phyloP scores from a whole-genome alignment of 2,888 invertebrate genomes.

The Plebejus anna region DNA sequence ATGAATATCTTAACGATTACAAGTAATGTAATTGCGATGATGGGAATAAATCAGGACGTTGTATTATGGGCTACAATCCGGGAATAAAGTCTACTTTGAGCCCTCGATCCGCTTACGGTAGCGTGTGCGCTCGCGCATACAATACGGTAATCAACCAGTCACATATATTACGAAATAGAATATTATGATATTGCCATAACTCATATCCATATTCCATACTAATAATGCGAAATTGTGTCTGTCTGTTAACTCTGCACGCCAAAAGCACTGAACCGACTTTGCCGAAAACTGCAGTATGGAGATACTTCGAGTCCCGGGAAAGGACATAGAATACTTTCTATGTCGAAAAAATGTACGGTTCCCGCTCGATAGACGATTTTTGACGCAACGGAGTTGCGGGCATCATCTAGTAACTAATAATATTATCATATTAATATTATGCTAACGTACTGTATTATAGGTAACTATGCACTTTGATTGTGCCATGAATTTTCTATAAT shows the following conservation, averaged over 20 bases:
- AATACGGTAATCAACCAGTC: conserved; percentile 53
- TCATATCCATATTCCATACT: not conserved
- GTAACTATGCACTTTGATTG: not conserved
- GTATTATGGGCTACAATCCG: conserved; percentile 29
- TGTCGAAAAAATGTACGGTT: too few relatives aligned
- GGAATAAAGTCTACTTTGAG: conserved; percentile 29
- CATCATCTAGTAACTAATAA: too few relatives aligned
- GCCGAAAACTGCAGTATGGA: too few relatives aligned
- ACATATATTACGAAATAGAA: conserved; percentile 42
- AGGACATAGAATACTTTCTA: too few relatives aligned
- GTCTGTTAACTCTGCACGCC: too few relatives aligned
- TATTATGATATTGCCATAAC: conserved; percentile 15
- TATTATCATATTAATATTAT: too few relatives aligned
- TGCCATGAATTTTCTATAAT: not conserved
- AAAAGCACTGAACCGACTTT: too few relatives aligned
- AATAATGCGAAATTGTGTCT: too few relatives aligned
- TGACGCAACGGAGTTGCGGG: too few relatives aligned
- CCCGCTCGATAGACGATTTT: too few relatives aligned
- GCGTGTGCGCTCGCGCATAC: conserved; percentile 51
- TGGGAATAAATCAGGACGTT: conserved; percentile 62
- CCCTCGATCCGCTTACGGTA: conserved; percentile 46
- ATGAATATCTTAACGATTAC: conserved; percentile 44
- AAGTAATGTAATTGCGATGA: conserved; percentile 61
- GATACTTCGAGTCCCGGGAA: too few relatives aligned
- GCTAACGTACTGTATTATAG: not conserved